phyloP scores from a whole-genome alignment of 2,888 invertebrate genomes.

The Ophraella communa region DNA sequence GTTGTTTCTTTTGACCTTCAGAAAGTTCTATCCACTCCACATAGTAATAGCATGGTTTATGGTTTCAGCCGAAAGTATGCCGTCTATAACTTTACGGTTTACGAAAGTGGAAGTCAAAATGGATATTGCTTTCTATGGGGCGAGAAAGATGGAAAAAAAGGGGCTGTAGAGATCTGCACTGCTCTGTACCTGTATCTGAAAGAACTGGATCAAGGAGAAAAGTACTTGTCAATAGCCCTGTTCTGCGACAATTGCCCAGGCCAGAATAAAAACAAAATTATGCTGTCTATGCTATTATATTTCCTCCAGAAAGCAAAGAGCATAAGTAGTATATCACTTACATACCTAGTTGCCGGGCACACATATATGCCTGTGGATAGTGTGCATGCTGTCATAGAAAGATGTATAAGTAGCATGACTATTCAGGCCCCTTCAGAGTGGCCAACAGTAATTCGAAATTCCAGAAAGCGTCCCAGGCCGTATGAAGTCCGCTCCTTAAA shows the following conservation, averaged over 20 bases:
- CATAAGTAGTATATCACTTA: background rate
- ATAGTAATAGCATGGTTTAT: constrained; percentile 38
- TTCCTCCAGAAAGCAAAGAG: too few species aligned
- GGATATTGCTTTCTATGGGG: constrained; percentile 43
- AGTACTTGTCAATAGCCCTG: too few species aligned
- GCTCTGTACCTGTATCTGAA: constrained; percentile 21
- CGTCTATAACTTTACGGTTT: constrained; percentile 46
- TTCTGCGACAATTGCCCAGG: too few species aligned
- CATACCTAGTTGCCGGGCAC: background rate
- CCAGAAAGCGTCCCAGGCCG: too few species aligned
- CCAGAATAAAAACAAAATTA: too few species aligned
- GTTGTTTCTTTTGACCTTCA: constrained; percentile 34
- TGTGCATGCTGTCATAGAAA: background rate
- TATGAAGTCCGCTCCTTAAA: too few species aligned
- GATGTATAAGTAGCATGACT: background rate
- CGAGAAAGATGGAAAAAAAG: constrained; percentile 42
- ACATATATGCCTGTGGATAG: too few species aligned
- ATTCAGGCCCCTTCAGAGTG: background rate
- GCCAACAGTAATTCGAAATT: too few species aligned
- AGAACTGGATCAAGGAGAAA: too few species aligned
- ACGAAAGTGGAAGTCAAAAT: constrained; percentile 41
- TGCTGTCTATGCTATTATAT: too few species aligned
- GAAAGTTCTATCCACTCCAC: constrained; percentile 44
- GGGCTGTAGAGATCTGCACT: constrained; percentile 36
- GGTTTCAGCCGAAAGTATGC: constrained; percentile 45